Evolutionary conservation across 92 coral and sea anemone species (phyloP).

Genomic region (Bergia puertoricense): DNA sequence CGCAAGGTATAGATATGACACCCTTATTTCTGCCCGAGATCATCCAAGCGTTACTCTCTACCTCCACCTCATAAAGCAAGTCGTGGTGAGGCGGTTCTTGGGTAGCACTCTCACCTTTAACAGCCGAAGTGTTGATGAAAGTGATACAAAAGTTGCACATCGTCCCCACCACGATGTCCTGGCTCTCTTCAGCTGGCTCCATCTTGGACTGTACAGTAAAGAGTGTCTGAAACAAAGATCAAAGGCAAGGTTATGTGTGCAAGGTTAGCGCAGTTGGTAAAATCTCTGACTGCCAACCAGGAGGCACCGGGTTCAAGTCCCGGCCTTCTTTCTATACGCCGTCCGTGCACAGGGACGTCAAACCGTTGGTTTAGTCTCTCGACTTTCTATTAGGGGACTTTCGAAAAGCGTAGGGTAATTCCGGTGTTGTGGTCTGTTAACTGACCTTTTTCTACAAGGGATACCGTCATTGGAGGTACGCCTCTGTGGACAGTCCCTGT

Average conservation of each 20-base stretch:
- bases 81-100: constrained; percentile 46
- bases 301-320: too few species aligned
- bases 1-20: constrained; percentile 68
- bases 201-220: constrained; percentile 76
- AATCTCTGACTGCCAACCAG: too few species aligned
- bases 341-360: too few species aligned
- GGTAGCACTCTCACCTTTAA: neutral
- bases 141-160: constrained; percentile 69
- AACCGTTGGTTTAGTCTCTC: too few species aligned
- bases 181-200: constrained; percentile 56
- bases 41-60: constrained; percentile 79
- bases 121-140: constrained; percentile 45
- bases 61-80: constrained; percentile 80
- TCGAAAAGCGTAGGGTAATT: too few species aligned
- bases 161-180: constrained; percentile 63
- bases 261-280: too few species aligned
- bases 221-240: constrained; percentile 61
- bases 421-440: too few species aligned
- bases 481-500: too few species aligned
- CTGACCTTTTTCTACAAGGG: too few species aligned
- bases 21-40: constrained; percentile 81
- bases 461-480: too few species aligned
- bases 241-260: neutral
- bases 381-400: too few species aligned
- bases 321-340: too few species aligned